Evolutionary conservation across 1,140 invertebrate species (phyloP).

Genomic region (Antheraea pernyi): DNA sequence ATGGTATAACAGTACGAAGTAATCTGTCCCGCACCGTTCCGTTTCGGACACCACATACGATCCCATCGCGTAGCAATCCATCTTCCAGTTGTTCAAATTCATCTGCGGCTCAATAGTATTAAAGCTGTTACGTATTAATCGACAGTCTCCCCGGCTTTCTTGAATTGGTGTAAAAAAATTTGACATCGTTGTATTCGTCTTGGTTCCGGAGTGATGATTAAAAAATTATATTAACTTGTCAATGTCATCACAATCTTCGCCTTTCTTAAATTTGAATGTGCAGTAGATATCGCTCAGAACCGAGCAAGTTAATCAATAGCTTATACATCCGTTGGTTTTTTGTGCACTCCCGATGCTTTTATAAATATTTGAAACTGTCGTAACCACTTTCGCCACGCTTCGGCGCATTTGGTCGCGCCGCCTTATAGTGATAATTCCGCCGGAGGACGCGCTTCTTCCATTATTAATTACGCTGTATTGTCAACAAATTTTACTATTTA

Average conservation of each 20-base stretch:
- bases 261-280: slow-evolving; percentile 17
- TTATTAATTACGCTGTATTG: background rate
- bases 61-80: background rate
- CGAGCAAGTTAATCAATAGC: slow-evolving; percentile 21
- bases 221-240: no score
- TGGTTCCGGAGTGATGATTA: slow-evolving; percentile 25
- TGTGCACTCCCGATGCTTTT: slow-evolving; percentile 27
- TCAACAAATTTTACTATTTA: no score
- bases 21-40: no score
- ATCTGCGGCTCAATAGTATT: slow-evolving; percentile 14
- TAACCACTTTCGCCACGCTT: slow-evolving; percentile 27
- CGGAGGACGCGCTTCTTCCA: slow-evolving; percentile 26
- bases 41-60: no score
- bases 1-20: no score
- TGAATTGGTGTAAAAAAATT: slow-evolving; percentile 22
- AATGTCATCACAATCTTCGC: slow-evolving; percentile 17
- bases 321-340: slow-evolving; percentile 21
- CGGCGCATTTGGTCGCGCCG: slow-evolving; percentile 16
- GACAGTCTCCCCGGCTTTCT: slow-evolving; percentile 16
- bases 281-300: slow-evolving; percentile 16
- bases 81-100: slow-evolving; percentile 16
- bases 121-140: slow-evolving; percentile 21
- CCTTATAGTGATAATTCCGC: slow-evolving; percentile 23
- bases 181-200: slow-evolving; percentile 26
- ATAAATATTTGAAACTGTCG: slow-evolving; percentile 24